These are phyloP conservation scores for Timema podura DNA, from an alignment of 2,888 invertebrate genomes.

Conservation along the genomic window DNA sequence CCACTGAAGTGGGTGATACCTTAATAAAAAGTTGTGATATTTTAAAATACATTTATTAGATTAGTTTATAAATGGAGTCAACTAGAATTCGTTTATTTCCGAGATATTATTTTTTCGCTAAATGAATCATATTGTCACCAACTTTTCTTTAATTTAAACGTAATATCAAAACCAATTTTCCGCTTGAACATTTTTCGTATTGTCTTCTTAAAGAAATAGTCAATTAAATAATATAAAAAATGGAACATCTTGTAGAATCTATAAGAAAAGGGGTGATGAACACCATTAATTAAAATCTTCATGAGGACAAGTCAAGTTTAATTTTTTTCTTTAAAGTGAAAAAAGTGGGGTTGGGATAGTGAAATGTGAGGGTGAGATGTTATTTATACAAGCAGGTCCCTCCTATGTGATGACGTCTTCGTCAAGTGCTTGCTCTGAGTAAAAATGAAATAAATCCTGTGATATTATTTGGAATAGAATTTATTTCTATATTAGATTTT, in stretches of 20 bases:
- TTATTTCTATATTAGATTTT: too few species aligned
- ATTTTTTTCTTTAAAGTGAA: neutral
- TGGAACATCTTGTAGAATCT: constrained; percentile 5
- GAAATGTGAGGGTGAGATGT: neutral
- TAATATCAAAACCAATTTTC: too few species aligned
- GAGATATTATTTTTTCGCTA: too few species aligned
- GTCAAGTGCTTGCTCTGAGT: neutral
- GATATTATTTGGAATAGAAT: too few species aligned
- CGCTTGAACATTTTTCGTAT: too few species aligned
- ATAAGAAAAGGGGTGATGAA: constrained; percentile 8
- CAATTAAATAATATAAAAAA: constrained; percentile 8
- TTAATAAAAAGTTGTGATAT: too few species aligned
- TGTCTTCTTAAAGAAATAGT: neutral
- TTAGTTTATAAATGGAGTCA: neutral
- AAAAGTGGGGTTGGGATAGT: neutral
- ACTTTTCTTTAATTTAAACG: too few species aligned
- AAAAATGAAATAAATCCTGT: too few species aligned
- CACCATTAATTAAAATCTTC: constrained; percentile 26
- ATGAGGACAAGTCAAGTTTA: constrained; percentile 14
- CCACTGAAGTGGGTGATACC: too few species aligned
- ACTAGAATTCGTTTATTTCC: neutral
- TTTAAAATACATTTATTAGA: too few species aligned
- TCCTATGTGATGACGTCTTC: constrained; percentile 3
- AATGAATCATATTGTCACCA: too few species aligned
- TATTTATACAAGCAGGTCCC: neutral